Evolutionary conservation across 30 jellyfish, hydroid and myxozoan species (phyloP), one percentile per base, ranked within the genome.

Genomic region (Hydractinia symbiolongicarpus): DNA sequence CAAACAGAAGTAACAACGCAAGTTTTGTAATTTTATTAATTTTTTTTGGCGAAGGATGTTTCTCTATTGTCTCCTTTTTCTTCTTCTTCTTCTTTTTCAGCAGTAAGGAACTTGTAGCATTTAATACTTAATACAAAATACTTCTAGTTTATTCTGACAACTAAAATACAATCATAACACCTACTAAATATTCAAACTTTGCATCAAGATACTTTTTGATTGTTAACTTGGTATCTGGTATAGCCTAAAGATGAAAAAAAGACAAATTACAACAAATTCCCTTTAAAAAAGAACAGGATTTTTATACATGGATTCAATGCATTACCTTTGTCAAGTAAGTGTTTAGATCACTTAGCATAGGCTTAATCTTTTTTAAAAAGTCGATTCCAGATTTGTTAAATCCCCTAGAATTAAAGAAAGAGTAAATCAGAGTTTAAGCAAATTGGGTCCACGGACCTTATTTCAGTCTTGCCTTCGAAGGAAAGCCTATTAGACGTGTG

Each of bases 181-280:
- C 54, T 87, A 91, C 98, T 95, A 94, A 76, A 82, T 94, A 94
- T 71, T 88, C 97, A 85, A 94, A 94, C 64, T 94, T 94, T 5
- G 97, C 96, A 94, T 94, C 97, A 13, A 91, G 91, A 86, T 94
- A 94, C 80, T 94, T 94, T 79, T 88, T 81, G 54, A 94, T 86
- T 21, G 97, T 94, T 4, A 88, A 75, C 81, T 94, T 94, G 54
- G 99, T 94, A 78, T 94, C 99, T 3, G 99, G 99, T 9, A 94
- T 88, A 17, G 96, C 97, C 96, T 94, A 72, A 60, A 75, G 81
- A 51, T 4, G 4, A 83, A 81, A 62, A 74, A 19, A 44, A 40
- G 17, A 13, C 73, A 53, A 50, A 61, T 16, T 10, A 68, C 20
- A 4, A 11, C 78, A 1, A 30, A 30, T 30, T 30, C 44, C 44